These are phyloP conservation scores for Gadopsis bispinosus DNA, from an alignment of 2,797 vertebrate species.

Conservation along the genomic window DNA sequence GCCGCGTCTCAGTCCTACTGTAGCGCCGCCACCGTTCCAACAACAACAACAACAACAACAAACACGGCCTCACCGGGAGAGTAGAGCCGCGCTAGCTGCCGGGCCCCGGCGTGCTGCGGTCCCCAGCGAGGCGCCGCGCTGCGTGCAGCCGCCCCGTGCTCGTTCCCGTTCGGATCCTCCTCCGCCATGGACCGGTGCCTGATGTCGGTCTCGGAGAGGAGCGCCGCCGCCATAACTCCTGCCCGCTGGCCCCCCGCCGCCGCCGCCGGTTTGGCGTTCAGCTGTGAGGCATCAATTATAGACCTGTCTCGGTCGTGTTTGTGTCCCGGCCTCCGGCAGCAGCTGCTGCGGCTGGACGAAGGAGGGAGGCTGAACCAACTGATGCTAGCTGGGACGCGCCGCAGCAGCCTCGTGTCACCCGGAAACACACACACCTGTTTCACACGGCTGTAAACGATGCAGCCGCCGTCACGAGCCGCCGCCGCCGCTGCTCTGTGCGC, in stretches of 20 bases:
- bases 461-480: neutral
- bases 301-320: slow-evolving; percentile 16
- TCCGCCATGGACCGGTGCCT: slow-evolving; percentile 87
- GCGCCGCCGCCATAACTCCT: slow-evolving; percentile 75
- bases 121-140: slow-evolving; percentile 86
- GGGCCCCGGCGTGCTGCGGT: slow-evolving; percentile 86
- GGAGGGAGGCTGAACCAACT: slow-evolving; percentile 33
- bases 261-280: slow-evolving; percentile 61
- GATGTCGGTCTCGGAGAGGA: slow-evolving; percentile 86
- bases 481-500: too few species aligned
- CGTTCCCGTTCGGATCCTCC: slow-evolving; percentile 88
- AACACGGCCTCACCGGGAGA: slow-evolving; percentile 81
- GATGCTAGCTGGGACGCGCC: slow-evolving; percentile 46
- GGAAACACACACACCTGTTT: slow-evolving; percentile 74
- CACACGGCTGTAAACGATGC: neutral
- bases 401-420: slow-evolving; percentile 67
- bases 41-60: neutral
- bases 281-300: slow-evolving; percentile 66
- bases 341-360: slow-evolving; percentile 19
- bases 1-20: neutral
- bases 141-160: slow-evolving; percentile 86
- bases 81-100: slow-evolving; percentile 85
- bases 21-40: neutral
- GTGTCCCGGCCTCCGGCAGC: slow-evolving; percentile 29
- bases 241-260: slow-evolving; percentile 39